Conservation (phyloP, 2,888 invertebrate genomes). For the Hypselothyrea guttata region DNA sequence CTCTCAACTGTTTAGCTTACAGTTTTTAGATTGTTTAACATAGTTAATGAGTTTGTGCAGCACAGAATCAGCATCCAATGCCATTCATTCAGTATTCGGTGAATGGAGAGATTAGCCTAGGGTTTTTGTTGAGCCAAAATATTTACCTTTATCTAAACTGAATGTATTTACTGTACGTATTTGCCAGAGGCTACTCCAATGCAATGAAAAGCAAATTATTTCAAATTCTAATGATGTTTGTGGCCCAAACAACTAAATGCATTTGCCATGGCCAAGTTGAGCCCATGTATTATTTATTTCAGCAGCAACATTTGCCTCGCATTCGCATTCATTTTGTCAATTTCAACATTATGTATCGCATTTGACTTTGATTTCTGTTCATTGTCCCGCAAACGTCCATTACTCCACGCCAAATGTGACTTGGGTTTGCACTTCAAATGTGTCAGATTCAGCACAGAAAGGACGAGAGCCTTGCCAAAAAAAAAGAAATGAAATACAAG, state of each 20-base stretch:
- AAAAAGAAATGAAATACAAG: background rate
- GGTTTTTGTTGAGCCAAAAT: constrained; percentile 4
- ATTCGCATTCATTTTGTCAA: constrained; percentile 16
- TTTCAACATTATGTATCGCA: constrained; percentile 24
- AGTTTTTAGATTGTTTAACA: constrained; percentile 25
- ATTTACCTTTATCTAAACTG: constrained; percentile 8
- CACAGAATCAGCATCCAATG: background rate
- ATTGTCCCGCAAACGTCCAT: constrained; percentile 22
- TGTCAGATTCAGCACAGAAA: constrained; percentile 26
- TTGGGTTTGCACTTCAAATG: constrained; percentile 25
- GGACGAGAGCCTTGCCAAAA: background rate
- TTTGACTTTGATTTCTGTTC: constrained; percentile 37
- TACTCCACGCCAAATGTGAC: background rate
- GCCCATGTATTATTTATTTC: constrained; percentile 8
- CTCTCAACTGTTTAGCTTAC: background rate
- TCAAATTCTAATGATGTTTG: constrained; percentile 24
- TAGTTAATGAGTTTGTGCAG: constrained; percentile 38
- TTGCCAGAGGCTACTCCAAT: background rate
- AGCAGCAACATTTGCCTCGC: no score
- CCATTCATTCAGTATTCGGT: no score
- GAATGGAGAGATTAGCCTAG: background rate
- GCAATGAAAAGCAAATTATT: constrained; percentile 13
- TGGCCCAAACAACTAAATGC: background rate
- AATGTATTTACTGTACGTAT: background rate
- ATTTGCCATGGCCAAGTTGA: constrained; percentile 1